Percentiles rank a stretch among this genome's conserved stretches.
Conservation (phyloP, 2,113 vertebrate genomes). For the Synchiropus splendidus region DNA sequence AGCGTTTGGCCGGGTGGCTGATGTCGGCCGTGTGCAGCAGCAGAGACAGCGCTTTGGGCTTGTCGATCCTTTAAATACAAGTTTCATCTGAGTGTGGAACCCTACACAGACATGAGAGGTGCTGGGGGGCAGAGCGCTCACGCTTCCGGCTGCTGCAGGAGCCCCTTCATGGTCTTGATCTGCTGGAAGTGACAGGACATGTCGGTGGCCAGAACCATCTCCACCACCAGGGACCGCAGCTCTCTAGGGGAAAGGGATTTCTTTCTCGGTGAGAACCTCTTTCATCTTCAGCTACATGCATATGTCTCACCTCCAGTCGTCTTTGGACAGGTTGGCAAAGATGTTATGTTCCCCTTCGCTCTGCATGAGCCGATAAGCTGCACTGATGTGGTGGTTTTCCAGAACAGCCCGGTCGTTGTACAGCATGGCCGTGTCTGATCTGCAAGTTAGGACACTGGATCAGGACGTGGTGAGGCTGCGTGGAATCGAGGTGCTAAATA, state of each 20-base stretch:
- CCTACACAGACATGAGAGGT: neutral
- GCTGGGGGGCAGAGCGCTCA: neutral
- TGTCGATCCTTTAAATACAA: slow-evolving; percentile 77
- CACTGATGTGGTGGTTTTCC: slow-evolving; percentile 91
- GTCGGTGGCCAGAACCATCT: neutral
- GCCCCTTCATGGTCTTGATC: neutral
- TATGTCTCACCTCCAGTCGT: slow-evolving; percentile 87
- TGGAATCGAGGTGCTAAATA: too few relatives aligned
- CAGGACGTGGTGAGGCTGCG: too few relatives aligned
- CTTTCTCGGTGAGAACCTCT: neutral
- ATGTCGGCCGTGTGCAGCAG: slow-evolving; percentile 96
- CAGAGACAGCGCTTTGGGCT: slow-evolving; percentile 91
- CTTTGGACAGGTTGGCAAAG: slow-evolving; percentile 85
- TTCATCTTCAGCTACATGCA: neutral
- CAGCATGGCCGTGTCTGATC: slow-evolving; percentile 85
- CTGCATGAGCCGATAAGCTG: slow-evolving; percentile 84
- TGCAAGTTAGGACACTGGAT: slow-evolving; percentile 39
- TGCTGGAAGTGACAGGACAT: slow-evolving; percentile 2
- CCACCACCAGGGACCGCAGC: neutral
- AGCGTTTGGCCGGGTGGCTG: slow-evolving; percentile 93
- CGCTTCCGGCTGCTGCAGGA: neutral
- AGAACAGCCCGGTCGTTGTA: slow-evolving; percentile 90
- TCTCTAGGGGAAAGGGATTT: neutral
- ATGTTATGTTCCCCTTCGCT: slow-evolving; percentile 91
- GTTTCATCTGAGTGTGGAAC: neutral